These are phyloP conservation scores for Danio kyathit DNA, from an alignment of 2,797 vertebrate species.

Conservation along the genomic window DNA sequence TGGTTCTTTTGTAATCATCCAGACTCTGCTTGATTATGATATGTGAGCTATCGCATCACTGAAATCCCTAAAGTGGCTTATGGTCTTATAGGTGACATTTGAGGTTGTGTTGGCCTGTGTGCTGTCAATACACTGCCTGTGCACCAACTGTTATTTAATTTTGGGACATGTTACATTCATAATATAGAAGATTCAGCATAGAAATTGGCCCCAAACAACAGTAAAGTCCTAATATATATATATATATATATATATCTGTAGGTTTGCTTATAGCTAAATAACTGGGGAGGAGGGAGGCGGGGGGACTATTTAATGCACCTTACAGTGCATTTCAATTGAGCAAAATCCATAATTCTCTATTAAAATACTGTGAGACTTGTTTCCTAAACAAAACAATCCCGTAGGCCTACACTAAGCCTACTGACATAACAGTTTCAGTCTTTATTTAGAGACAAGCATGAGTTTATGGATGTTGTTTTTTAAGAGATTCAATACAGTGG, in stretches of 20 bases:
- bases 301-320: not conserved
- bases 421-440: conserved; percentile 20
- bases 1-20: conserved; percentile 61
- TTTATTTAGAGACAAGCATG: conserved; percentile 31
- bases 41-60: conserved; percentile 40
- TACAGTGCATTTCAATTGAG: not conserved
- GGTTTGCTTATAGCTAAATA: not conserved
- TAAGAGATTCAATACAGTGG: conserved; percentile 16
- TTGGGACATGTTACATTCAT: not conserved
- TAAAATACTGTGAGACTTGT: not conserved
- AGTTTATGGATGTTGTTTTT: conserved; percentile 57
- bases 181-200: not conserved
- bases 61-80: conserved; percentile 48
- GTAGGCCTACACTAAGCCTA: not conserved
- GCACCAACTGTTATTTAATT: conserved; percentile 7
- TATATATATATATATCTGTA: not conserved
- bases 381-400: not conserved
- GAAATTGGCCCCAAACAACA: not conserved
- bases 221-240: not conserved
- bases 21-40: conserved; percentile 63
- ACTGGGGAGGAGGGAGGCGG: not conserved
- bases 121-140: conserved; percentile 7
- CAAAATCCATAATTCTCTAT: not conserved
- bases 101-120: conserved; percentile 1
- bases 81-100: conserved; percentile 52